Evolutionary conservation across 2,888 invertebrate genomes (phyloP), one percentile per base, ranked within the genome.

Genomic region (Achlya flavicornis): DNA sequence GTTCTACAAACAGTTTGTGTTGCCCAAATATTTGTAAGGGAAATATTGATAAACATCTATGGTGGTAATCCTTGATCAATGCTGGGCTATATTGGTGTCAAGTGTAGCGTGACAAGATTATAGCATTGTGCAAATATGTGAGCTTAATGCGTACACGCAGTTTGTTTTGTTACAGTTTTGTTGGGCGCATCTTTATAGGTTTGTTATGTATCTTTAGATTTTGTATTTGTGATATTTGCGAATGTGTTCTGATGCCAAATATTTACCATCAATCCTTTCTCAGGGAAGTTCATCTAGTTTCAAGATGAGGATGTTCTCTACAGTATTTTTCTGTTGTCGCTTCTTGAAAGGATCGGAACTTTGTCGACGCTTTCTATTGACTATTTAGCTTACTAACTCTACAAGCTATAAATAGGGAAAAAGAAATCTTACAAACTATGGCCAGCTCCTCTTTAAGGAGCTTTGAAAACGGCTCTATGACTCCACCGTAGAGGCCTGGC

Each of bases 71-170:
- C 90, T 70, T 64, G 77, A 75, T 87, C 83, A 89, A 90, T 85
- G 81, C 75, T 63, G 63, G 65, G 65, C 65, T 76, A 74, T 85
- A 90, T 92, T 92, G 88, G 88, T 85, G 89, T 92, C 92, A 93
- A 93, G 93, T 93, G 93, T 91, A 89, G 73, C 93, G 91, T 93
- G 91, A 88, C 83, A 67, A 84, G 92, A 91, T 93, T 92, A 93
- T 75, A 74, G 84, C 77, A 81, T 92, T 92, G 92, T 91, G 89
- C 90, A 92, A 92, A 89, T 78, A 79, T 80, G 75, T 53, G 53
- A 53, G 19, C 53, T 78, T 72, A 68, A 69, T 69, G 71, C 75
- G 70, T 48, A 66, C 62, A 63, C 48, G 63, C 61, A 66, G 70
- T 64, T 69, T 63, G 70, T 66, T 71, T 63, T 68, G 65, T 62